These are phyloP conservation scores for Cygnus buccinator DNA, from an alignment of 2,113 vertebrate species.

Conservation along the genomic window DNA sequence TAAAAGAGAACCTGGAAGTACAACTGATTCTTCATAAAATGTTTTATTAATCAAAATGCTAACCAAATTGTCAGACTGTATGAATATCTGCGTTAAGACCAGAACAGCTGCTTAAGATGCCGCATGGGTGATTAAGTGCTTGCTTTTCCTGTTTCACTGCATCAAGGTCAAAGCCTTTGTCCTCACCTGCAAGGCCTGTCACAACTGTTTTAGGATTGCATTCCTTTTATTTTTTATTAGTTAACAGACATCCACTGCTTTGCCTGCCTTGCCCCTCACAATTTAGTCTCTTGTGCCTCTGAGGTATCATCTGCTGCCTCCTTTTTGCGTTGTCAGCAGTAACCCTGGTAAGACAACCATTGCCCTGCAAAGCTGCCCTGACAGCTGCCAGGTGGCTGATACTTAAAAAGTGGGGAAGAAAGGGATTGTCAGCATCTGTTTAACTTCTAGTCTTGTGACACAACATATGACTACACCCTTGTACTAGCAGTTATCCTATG, in stretches of 20 bases:
- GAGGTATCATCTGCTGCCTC: not conserved
- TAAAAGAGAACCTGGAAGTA: not conserved
- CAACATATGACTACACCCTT: not conserved
- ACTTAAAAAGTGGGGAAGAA: not conserved
- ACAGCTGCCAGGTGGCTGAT: not conserved
- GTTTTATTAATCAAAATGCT: constrained; percentile 30
- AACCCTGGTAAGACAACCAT: not conserved
- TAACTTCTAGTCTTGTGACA: not conserved
- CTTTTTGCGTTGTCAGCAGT: not conserved
- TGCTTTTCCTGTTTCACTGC: not conserved
- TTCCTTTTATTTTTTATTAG: not conserved
- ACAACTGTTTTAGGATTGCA: not conserved
- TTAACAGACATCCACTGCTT: not conserved
- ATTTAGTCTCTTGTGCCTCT: not conserved
- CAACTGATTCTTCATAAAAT: constrained; percentile 8
- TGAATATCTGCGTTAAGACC: not conserved
- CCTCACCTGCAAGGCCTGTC: not conserved
- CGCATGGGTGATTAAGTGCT: not conserved
- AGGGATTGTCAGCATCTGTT: not conserved
- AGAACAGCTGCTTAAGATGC: not conserved
- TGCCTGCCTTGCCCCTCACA: not conserved
- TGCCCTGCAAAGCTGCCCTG: not conserved
- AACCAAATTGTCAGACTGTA: not conserved
- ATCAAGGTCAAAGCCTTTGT: constrained; percentile 10
- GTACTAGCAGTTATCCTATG: not conserved